Conservation (phyloP, 2,888 invertebrate genomes). For the Macrosiphum euphorbiae region DNA sequence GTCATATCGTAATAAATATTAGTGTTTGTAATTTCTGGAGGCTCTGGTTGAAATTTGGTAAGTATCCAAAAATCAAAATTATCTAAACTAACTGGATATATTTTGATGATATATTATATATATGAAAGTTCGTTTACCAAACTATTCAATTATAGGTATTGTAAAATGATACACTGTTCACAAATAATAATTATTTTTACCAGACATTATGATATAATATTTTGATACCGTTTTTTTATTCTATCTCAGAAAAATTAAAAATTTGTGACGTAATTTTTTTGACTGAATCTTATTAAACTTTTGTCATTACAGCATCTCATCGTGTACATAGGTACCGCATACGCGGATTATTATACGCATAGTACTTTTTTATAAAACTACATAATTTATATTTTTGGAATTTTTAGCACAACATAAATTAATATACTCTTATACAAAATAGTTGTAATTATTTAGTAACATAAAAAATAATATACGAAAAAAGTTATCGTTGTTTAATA, state of each 20-base stretch:
- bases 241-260: background rate
- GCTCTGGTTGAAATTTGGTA: background rate
- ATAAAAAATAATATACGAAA: background rate
- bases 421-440: background rate
- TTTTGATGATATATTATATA: background rate
- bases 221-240: background rate
- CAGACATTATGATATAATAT: background rate
- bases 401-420: background rate
- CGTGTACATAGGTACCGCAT: background rate
- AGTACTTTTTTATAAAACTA: background rate
- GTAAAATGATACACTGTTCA: background rate
- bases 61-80: background rate
- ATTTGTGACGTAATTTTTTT: background rate
- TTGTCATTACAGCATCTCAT: background rate
- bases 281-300: background rate
- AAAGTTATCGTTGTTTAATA: background rate
- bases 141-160: background rate
- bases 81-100: background rate
- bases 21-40: background rate
- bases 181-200: background rate
- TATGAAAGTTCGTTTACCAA: background rate
- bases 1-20: background rate
- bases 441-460: background rate
- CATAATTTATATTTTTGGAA: background rate
- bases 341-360: background rate